Conservation (phyloP, 1,140 invertebrate genomes). For the Ruditapes philippinarum region DNA sequence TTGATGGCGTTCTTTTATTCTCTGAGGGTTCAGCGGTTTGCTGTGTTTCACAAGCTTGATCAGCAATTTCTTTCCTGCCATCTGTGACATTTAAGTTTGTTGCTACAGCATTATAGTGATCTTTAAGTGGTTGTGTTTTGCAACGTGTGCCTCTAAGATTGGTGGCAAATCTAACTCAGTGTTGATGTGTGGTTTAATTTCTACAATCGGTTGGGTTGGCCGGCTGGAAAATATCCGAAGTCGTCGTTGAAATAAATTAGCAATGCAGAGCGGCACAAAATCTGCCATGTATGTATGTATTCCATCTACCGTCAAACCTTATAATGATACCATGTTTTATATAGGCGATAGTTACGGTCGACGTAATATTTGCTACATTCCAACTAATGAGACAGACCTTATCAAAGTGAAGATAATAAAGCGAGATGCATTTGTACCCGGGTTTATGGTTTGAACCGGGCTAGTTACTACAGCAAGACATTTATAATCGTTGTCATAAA, state of each 20-base stretch:
- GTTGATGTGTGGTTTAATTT: conserved; percentile 23
- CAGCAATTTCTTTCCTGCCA: background rate
- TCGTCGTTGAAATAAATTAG: background rate
- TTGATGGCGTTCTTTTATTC: background rate
- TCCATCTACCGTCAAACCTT: background rate
- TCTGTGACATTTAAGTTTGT: background rate
- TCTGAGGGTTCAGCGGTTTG: background rate
- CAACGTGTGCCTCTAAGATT: background rate
- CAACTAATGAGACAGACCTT: too few species aligned
- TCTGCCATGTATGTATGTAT: background rate
- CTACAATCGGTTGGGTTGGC: conserved; percentile 4
- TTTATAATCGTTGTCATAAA: too few species aligned
- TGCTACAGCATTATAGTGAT: background rate
- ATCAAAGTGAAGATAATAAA: too few species aligned
- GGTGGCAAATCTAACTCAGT: background rate
- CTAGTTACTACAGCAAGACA: too few species aligned
- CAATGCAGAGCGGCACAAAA: conserved; percentile 50
- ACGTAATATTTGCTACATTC: too few species aligned
- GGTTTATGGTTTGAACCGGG: too few species aligned
- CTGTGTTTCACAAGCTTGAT: background rate
- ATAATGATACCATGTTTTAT: background rate
- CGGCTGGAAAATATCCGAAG: conserved; percentile 47
- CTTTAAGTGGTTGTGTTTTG: background rate
- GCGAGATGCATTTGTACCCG: too few species aligned
- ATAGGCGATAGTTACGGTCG: too few species aligned